Percentiles rank a stretch among this genome's conserved stretches.
phyloP scores from a whole-genome alignment of 2,888 invertebrate species.

The Minunthozetes semirufus region DNA sequence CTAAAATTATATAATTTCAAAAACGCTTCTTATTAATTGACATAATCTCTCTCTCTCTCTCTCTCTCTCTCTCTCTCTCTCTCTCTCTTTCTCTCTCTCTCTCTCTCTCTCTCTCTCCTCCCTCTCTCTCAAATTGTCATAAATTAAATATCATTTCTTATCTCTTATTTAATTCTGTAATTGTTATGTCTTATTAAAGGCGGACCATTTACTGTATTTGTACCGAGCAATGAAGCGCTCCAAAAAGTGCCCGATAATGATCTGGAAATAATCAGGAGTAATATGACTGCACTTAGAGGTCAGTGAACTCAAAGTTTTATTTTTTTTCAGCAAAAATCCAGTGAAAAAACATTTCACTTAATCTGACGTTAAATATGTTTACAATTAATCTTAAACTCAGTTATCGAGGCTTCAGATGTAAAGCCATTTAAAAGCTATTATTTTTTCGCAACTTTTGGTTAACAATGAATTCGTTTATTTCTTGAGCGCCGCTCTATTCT shows the following conservation, averaged over 20 bases:
- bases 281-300: constrained; percentile 45
- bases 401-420: no score
- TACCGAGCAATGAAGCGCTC: constrained; percentile 48
- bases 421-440: no score
- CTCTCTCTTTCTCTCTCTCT: neutral
- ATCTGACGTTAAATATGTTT: no score
- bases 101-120: no score
- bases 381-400: no score
- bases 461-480: no score
- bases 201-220: constrained; percentile 47
- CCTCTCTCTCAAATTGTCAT: no score
- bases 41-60: neutral
- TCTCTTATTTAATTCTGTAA: neutral
- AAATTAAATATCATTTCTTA: neutral
- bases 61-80: no score
- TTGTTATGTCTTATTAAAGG: constrained; percentile 42
- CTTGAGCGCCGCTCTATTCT: neutral
- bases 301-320: neutral
- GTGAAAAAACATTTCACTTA: neutral
- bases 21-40: neutral
- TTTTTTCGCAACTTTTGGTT: no score
- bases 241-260: constrained; percentile 45
- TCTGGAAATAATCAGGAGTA: constrained; percentile 46
- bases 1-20: neutral
- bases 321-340: neutral